Evolutionary conservation across 2,113 vertebrate species (phyloP), one percentile per base, ranked within the genome.

Genomic region (Pavo muticus): DNA sequence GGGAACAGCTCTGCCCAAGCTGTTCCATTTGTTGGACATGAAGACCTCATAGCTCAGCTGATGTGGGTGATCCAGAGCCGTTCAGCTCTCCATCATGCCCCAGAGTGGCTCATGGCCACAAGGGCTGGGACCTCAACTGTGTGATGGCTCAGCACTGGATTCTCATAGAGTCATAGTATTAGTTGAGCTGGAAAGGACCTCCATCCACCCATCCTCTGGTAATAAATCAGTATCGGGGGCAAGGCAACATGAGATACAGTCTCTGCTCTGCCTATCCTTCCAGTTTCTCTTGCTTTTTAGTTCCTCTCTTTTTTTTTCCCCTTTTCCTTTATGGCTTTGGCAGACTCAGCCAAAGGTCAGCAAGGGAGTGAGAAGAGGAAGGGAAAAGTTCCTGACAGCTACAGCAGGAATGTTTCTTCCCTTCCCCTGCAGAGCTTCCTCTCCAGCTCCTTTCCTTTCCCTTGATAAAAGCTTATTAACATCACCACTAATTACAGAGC

Each of bases 271-370:
- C 52, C 74, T 76, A 27, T 47, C 63, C 54, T 81, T 83, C 52
- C 44, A 76, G 79, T 61, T 92, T 24, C 25, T 60, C 64, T 88
- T 89, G 68, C 40, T 80, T 88, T 44, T 42, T 69, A 80, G 79
- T 56, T 83, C 79, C 52, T 84, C 23, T 25, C 23, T 37, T 54
- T 40, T 63, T 83, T 40, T 50, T 77, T 35, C 67, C 24, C 30
- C 59, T 93, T 95, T 91, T 89, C 90, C 83, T 91, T 89, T 80
- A 45, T 54, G 63, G 63, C 76, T 56, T 65, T 14, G 32, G 32
- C 75, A 90, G 59, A 82, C 83, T 64, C 30, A 75, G 70, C 45
- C 72, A 82, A 94, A 96, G 94, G 96, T 96, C 95, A 96, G 52
- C 1, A 0, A 90, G 72, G 68, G 86, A 90, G 61, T 67, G 48